These are phyloP conservation scores for Hydrozoanthus gracilis DNA, from an alignment of 92 coral and sea anemone species.

Conservation along the genomic window DNA sequence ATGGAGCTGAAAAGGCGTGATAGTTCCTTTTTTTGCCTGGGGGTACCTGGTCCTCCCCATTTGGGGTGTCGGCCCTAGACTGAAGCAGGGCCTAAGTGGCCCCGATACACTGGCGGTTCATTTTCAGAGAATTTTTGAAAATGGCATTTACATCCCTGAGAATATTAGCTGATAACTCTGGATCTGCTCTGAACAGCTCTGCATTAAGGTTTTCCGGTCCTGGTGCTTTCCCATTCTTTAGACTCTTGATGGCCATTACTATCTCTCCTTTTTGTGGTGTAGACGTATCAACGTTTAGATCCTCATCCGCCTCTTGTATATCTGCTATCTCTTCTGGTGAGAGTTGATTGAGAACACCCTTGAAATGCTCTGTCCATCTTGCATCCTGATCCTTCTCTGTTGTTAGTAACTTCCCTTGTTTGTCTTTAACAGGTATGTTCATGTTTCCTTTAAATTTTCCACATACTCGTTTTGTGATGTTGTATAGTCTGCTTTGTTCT, in stretches of 20 bases:
- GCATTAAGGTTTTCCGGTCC: background rate
- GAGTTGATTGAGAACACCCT: background rate
- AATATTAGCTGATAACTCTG: too few species aligned
- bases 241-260: background rate
- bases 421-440: background rate
- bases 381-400: background rate
- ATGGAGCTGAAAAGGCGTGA: too few species aligned
- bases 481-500: background rate
- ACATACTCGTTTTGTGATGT: background rate
- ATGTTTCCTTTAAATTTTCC: background rate
- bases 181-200: conserved; percentile 37
- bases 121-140: too few species aligned
- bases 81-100: too few species aligned
- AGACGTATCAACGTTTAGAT: background rate
- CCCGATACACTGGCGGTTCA: too few species aligned
- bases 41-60: too few species aligned
- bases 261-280: background rate
- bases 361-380: conserved; percentile 1
- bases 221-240: background rate
- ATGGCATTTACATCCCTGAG: too few species aligned
- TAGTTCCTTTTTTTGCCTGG: too few species aligned
- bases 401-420: background rate
- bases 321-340: background rate
- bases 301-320: background rate
- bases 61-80: too few species aligned